These are phyloP conservation scores for Lithophane socia DNA, from an alignment of 2,888 invertebrate species.

Conservation along the genomic window DNA sequence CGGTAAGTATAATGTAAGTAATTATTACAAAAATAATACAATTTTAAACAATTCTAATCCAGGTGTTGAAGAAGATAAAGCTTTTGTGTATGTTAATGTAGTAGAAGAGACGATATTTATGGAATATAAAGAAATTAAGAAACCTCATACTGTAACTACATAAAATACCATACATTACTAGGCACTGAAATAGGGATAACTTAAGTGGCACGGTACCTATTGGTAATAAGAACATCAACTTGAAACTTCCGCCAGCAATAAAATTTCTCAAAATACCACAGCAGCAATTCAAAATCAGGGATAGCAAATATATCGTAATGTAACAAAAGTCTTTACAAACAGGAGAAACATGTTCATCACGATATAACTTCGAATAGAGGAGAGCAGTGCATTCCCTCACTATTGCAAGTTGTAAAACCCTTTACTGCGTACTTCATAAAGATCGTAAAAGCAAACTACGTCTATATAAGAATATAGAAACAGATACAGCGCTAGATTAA, in stretches of 20 bases:
- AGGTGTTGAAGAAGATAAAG: not conserved
- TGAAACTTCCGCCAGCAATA: constrained; percentile 46
- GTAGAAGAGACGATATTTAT: not conserved
- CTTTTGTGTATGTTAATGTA: not conserved
- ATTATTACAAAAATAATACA: not conserved
- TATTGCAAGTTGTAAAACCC: constrained; percentile 74
- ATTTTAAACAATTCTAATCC: not conserved
- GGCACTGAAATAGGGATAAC: constrained; percentile 35
- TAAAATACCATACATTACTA: constrained; percentile 34
- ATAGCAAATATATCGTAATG: constrained; percentile 46
- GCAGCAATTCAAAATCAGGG: constrained; percentile 43
- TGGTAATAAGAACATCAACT: constrained; percentile 31
- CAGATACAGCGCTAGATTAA: constrained; percentile 57
- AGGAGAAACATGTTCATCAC: constrained; percentile 69
- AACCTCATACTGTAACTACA: not conserved
- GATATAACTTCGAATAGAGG: constrained; percentile 61
- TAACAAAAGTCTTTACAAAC: constrained; percentile 59
- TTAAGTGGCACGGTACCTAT: constrained; percentile 17
- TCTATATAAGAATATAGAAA: constrained; percentile 55
- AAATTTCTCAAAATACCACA: constrained; percentile 48
- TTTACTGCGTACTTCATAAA: constrained; percentile 80
- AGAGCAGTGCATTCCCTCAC: constrained; percentile 58
- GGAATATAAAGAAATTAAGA: not conserved
- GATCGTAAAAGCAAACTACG: constrained; percentile 75
- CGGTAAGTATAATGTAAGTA: not conserved